A percentile compares a stretch with the other conserved stretches of the same genome.
phyloP scores from a whole-genome alignment of 2,888 invertebrate genomes.

The Cancer borealis region DNA sequence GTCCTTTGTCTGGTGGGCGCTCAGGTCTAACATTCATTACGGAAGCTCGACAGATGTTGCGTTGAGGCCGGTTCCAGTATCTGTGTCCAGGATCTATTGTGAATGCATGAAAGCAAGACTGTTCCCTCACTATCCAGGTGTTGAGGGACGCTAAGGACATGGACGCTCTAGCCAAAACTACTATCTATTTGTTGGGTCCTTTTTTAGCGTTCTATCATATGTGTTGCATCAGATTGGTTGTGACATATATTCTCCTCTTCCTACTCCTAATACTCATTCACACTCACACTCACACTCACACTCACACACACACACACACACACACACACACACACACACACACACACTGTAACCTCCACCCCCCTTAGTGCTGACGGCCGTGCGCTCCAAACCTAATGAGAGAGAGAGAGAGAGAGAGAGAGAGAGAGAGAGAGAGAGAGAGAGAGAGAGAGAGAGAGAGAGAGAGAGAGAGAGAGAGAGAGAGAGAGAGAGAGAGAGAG shows the following conservation, averaged over 20 bases:
- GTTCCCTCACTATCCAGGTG: not conserved
- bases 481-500: not conserved
- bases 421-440: not conserved
- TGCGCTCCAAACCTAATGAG: not conserved
- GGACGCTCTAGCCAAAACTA: not conserved
- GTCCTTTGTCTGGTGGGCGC: not conserved
- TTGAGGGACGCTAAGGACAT: not conserved
- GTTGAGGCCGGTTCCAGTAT: slow-evolving; percentile 11
- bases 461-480: not conserved
- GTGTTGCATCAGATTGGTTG: not conserved
- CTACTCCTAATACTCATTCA: not conserved
- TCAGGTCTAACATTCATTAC: slow-evolving; percentile 31
- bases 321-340: slow-evolving; percentile 35
- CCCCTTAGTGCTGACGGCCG: not conserved
- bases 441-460: not conserved
- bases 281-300: not conserved
- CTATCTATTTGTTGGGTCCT: not conserved
- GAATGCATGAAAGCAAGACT: slow-evolving; percentile 34
- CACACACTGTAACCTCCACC: not conserved
- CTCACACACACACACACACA: not conserved
- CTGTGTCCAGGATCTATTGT: slow-evolving; percentile 40
- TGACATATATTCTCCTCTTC: not conserved
- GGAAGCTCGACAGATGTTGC: slow-evolving; percentile 27
- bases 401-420: not conserved
- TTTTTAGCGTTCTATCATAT: not conserved